These are phyloP conservation scores for Ephestia elutella DNA, from an alignment of 1,140 invertebrate species.

Conservation along the genomic window DNA sequence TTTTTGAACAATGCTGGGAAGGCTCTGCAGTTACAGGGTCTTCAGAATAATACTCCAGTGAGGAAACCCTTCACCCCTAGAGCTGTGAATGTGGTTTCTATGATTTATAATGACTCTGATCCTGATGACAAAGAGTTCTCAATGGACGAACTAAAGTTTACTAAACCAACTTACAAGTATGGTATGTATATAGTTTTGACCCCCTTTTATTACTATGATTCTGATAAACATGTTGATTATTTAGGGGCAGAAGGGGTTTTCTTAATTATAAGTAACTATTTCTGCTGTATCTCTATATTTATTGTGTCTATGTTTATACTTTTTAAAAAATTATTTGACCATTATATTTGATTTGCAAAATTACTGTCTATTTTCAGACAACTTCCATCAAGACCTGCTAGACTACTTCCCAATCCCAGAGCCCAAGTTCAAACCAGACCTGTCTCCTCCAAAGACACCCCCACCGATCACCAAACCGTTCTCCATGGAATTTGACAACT, in stretches of 20 bases:
- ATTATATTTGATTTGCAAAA: too few species aligned
- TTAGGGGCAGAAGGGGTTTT: too few species aligned
- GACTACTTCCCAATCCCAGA: slow-evolving; percentile 45
- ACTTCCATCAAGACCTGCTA: slow-evolving; percentile 46
- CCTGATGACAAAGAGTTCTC: slow-evolving; percentile 21
- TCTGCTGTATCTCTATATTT: too few species aligned
- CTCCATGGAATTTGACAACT: slow-evolving; percentile 44
- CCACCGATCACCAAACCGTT: slow-evolving; percentile 34
- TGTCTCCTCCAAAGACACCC: slow-evolving; percentile 49
- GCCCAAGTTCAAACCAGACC: slow-evolving; percentile 23
- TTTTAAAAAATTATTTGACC: too few species aligned
- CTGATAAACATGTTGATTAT: too few species aligned
- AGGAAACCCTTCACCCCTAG: slow-evolving; percentile 45
- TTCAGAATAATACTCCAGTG: slow-evolving; percentile 34
- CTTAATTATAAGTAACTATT: too few species aligned
- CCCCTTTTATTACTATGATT: neutral
- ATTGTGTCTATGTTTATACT: too few species aligned
- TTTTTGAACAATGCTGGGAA: slow-evolving; percentile 58
- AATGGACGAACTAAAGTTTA: slow-evolving; percentile 49
- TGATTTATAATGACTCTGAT: slow-evolving; percentile 45
- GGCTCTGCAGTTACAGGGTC: slow-evolving; percentile 29
- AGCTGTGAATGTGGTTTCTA: slow-evolving; percentile 41
- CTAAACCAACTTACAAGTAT: slow-evolving; percentile 47
- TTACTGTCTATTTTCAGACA: slow-evolving; percentile 33
- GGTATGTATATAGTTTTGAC: slow-evolving; percentile 27